phyloP scores from a whole-genome alignment of 2,113 vertebrate genomes.

The Emydura subglobosa region DNA sequence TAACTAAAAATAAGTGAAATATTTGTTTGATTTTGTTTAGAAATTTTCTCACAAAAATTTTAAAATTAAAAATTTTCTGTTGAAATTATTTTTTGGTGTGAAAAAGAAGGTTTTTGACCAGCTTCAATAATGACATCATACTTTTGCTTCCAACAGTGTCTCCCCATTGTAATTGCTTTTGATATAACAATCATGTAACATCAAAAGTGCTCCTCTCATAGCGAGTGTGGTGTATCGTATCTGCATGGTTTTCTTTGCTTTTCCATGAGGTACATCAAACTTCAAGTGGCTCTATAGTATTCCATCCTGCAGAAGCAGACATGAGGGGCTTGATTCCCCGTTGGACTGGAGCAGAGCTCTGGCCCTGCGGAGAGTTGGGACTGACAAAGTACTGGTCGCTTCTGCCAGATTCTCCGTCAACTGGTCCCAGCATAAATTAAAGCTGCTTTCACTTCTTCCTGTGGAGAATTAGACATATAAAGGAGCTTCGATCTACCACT shows the following conservation, averaged over 20 bases:
- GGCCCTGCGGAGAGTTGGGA: background rate
- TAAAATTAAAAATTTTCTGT: background rate
- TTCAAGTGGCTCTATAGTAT: background rate
- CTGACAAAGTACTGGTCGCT: background rate
- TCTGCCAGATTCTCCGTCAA: no score
- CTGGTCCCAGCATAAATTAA: background rate
- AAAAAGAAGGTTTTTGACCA: background rate
- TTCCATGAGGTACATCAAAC: background rate
- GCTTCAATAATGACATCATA: background rate
- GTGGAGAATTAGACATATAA: background rate
- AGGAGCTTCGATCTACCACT: background rate
- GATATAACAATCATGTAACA: background rate
- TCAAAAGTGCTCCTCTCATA: background rate
- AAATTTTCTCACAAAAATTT: background rate
- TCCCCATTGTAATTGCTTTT: background rate
- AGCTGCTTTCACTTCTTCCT: background rate
- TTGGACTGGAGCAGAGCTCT: background rate
- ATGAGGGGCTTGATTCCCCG: background rate
- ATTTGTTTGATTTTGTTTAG: background rate
- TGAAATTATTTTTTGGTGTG: background rate
- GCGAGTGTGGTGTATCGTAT: background rate
- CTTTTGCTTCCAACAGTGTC: background rate
- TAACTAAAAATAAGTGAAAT: background rate
- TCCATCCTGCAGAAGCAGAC: background rate
- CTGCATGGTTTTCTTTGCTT: background rate